Evolutionary conservation across 2,888 invertebrate species (phyloP), one percentile per base, ranked within the genome.

Genomic region (Hydriomena furcata): DNA sequence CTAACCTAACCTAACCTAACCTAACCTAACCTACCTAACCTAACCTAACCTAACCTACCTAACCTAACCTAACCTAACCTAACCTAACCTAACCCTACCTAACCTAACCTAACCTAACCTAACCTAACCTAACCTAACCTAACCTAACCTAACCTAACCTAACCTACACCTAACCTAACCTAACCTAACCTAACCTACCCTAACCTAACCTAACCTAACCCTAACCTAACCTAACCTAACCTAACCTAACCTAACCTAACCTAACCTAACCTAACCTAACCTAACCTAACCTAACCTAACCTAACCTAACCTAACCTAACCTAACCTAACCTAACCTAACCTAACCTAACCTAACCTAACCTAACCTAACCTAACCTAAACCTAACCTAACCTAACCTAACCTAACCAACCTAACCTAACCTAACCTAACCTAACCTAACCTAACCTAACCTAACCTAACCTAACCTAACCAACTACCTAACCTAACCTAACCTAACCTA

Each of bases 381-480:
- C n/a, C 28, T 10, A 47, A 54, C 54, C 54, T 54, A 54, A 54
- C 17, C 17, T 17, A 17, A 17, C 17, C 17, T 17, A 17, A 17
- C 17, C 58, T 52, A 55, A 58, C 58, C 55, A 54, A 54, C 58
- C 55, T 56, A 58, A 55, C 54, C 58, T 55, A 55, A 59, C 55
- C 59, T 56, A 57, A 55, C 60, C 60, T 60, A 56, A 53, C 58
- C 58, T 58, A 55, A 52, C 58, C 58, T 52, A 52, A 52, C 58
- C 58, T 55, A 53, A 53, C 55, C 51, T 52, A 55, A 51, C 55
- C 51, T 52, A 52, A 51, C 54, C 45, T 43, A 44, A 50, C 50
- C 47, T 50, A 50, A 49, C 49, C 47, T 44, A 44, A 47, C 42
- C 7, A 42, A 54, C 51, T 42, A 54, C 54, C 56, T 57, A 60